phyloP scores from a whole-genome alignment of 2,113 vertebrate genomes.

The Perognathus longimembris region DNA sequence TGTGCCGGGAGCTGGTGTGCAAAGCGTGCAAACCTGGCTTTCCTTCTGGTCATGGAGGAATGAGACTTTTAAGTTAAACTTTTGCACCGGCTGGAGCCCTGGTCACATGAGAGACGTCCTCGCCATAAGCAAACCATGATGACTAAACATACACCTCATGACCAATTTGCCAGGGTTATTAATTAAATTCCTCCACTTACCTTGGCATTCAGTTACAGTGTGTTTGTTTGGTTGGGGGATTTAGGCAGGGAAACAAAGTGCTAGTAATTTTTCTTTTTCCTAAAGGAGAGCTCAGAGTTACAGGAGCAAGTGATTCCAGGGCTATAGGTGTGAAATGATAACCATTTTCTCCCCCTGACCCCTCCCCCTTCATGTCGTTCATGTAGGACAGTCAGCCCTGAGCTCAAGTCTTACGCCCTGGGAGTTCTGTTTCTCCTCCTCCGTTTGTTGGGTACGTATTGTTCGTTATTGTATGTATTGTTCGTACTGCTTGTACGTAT shows the following conservation, averaged over 20 bases:
- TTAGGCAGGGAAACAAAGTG: conserved; percentile 61
- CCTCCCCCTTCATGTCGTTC: conserved; percentile 69
- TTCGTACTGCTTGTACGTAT: conserved; percentile 85
- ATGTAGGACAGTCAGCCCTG: conserved; percentile 95
- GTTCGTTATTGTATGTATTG: background rate
- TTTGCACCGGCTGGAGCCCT: background rate
- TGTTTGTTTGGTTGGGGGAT: conserved; percentile 68
- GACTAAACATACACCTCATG: conserved; percentile 54
- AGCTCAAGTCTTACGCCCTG: conserved; percentile 97
- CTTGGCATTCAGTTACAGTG: conserved; percentile 67
- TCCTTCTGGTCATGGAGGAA: too few species aligned
- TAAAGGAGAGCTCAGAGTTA: conserved; percentile 74
- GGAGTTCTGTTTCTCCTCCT: conserved; percentile 97
- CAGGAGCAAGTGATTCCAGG: conserved; percentile 42
- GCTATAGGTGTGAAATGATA: conserved; percentile 75
- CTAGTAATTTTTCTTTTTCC: conserved; percentile 79
- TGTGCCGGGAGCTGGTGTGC: background rate
- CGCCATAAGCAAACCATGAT: too few species aligned
- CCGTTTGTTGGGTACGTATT: conserved; percentile 93
- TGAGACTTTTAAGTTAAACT: background rate
- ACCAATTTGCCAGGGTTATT: conserved; percentile 73
- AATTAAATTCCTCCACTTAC: conserved; percentile 77
- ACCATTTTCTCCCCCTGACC: conserved; percentile 56
- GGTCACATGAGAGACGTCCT: background rate
- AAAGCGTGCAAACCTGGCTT: background rate